Evolutionary conservation across 1,140 invertebrate species (phyloP).

Genomic region (Callitettix versicolor): DNA sequence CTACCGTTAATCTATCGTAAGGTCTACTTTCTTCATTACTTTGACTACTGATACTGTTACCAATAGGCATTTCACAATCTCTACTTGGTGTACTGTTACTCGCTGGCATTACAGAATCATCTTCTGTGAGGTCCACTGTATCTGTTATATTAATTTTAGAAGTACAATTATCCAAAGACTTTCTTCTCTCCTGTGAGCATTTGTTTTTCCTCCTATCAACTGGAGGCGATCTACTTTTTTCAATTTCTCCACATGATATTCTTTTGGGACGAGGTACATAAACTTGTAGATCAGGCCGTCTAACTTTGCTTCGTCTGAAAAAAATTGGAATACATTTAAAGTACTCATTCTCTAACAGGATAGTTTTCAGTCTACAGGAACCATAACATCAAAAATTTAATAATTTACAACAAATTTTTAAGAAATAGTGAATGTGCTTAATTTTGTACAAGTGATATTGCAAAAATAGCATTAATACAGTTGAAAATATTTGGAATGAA

Average conservation of each 20-base stretch:
- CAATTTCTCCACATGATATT: conserved; percentile 8
- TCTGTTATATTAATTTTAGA: background rate
- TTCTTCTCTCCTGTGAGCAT: conserved; percentile 4
- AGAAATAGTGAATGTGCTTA: too few relatives aligned
- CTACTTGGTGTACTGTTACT: background rate
- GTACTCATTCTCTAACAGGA: too few relatives aligned
- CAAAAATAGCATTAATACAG: too few relatives aligned
- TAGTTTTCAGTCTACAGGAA: too few relatives aligned
- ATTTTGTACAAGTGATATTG: too few relatives aligned
- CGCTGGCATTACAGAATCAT: too few relatives aligned
- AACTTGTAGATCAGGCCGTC: conserved; percentile 61
- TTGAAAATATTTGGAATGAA: too few relatives aligned
- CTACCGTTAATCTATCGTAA: background rate
- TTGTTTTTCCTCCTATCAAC: background rate
- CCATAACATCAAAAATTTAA: too few relatives aligned
- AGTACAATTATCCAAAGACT: background rate
- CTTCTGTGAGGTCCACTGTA: background rate
- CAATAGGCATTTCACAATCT: background rate
- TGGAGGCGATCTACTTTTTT: background rate
- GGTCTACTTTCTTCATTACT: background rate
- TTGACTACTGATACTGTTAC: background rate
- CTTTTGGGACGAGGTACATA: conserved; percentile 57
- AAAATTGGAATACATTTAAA: too few relatives aligned
- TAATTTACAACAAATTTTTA: too few relatives aligned
- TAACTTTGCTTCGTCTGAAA: conserved; percentile 20